phyloP scores from a whole-genome alignment of 2,888 invertebrate species.

The Conchocele bisecta region DNA sequence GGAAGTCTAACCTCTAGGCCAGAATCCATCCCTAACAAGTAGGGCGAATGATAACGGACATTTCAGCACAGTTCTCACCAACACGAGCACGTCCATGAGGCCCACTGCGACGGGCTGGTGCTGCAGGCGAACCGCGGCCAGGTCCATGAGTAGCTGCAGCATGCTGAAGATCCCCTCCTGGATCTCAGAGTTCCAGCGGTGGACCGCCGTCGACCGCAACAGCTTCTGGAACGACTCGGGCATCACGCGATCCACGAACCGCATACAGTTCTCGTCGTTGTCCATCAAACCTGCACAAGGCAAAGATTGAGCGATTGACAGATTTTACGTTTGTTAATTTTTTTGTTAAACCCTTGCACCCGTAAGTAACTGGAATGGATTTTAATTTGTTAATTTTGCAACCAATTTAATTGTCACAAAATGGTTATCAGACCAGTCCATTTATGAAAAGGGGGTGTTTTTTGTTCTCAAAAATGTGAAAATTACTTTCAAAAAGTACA shows the following conservation, averaged over 20 bases:
- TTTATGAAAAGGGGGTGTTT: too few relatives aligned
- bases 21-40: too few relatives aligned
- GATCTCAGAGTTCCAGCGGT: constrained; percentile 83
- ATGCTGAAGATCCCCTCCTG: constrained; percentile 84
- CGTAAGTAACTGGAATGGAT: too few relatives aligned
- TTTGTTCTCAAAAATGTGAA: too few relatives aligned
- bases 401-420: too few relatives aligned
- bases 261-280: constrained; percentile 82
- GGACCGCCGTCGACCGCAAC: constrained; percentile 83
- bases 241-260: constrained; percentile 83
- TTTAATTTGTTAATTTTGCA: too few relatives aligned
- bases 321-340: too few relatives aligned
- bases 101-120: constrained; percentile 81
- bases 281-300: constrained; percentile 82
- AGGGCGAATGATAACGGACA: not conserved
- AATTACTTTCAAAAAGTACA: too few relatives aligned
- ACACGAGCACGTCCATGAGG: constrained; percentile 80
- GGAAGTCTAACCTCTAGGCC: too few relatives aligned
- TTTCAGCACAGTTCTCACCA: constrained; percentile 79
- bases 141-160: constrained; percentile 83
- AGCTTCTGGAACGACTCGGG: constrained; percentile 84
- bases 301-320: too few relatives aligned
- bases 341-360: too few relatives aligned
- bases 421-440: too few relatives aligned
- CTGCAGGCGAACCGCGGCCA: constrained; percentile 82